phyloP scores from a whole-genome alignment of 1,140 invertebrate genomes.

The Drosophila punjabiensis region DNA sequence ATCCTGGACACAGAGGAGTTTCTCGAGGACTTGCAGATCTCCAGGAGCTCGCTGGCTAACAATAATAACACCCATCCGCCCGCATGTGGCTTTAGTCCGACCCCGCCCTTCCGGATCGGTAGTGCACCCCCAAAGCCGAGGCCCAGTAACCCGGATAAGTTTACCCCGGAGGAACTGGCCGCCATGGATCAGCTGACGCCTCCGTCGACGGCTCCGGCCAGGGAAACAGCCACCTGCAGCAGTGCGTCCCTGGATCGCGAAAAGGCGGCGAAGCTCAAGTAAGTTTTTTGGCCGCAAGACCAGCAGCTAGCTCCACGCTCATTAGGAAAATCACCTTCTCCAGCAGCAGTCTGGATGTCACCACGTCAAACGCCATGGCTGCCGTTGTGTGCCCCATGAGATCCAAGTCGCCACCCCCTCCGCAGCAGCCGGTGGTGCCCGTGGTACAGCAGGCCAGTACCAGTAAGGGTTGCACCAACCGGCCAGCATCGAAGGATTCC shows the following conservation, averaged over 20 bases:
- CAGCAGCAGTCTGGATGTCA: conserved; percentile 60
- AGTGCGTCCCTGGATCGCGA: conserved; percentile 65
- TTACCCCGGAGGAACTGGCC: conserved; percentile 80
- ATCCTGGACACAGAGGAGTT: conserved; percentile 87
- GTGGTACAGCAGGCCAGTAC: conserved; percentile 41
- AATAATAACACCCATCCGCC: conserved; percentile 52
- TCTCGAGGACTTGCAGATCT: conserved; percentile 86
- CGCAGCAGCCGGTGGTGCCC: conserved; percentile 27
- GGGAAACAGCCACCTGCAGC: conserved; percentile 69
- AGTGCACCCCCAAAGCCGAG: conserved; percentile 79
- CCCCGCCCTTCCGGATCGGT: conserved; percentile 78
- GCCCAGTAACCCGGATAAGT: conserved; percentile 73
- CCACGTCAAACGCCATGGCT: conserved; percentile 9
- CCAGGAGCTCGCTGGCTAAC: conserved; percentile 64
- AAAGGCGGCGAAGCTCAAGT: conserved; percentile 62
- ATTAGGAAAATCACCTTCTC: conserved; percentile 83
- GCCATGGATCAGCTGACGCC: conserved; percentile 80
- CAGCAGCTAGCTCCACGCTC: conserved; percentile 27
- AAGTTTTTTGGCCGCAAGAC: conserved; percentile 14
- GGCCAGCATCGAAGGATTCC: conserved; percentile 64
- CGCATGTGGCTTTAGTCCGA: conserved; percentile 68
- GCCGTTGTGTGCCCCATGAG: conserved; percentile 48
- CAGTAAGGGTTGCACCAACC: conserved; percentile 34
- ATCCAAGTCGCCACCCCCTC: conserved; percentile 18
- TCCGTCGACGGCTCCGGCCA: conserved; percentile 76